Conservation (phyloP, 2,888 invertebrate species). For the Scaptomyza polygonia region DNA sequence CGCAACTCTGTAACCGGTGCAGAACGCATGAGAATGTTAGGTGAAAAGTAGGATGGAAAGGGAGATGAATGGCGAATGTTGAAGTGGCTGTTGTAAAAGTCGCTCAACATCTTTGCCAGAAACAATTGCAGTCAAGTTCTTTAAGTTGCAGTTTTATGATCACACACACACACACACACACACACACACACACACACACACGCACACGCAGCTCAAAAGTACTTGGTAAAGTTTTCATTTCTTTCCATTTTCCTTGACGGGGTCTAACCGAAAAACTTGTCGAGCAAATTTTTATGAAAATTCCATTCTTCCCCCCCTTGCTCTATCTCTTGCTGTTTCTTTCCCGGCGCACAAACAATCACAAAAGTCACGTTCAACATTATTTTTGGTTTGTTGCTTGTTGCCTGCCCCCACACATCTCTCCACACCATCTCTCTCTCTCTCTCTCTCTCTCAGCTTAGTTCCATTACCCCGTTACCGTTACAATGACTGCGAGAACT, state of each 20-base stretch:
- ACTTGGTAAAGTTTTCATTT: constrained; percentile 70
- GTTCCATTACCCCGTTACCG: constrained; percentile 55
- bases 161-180: constrained; percentile 42
- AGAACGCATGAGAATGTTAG: constrained; percentile 44
- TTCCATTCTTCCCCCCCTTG: constrained; percentile 53
- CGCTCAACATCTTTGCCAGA: constrained; percentile 74
- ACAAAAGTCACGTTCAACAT: constrained; percentile 81
- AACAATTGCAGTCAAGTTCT: constrained; percentile 80
- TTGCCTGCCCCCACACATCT: constrained; percentile 35
- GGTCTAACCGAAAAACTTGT: constrained; percentile 61
- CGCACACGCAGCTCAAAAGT: constrained; percentile 31
- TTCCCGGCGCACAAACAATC: constrained; percentile 65
- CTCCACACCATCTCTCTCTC: background rate
- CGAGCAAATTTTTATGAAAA: constrained; percentile 78
- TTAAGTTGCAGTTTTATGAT: constrained; percentile 79
- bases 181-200: constrained; percentile 28
- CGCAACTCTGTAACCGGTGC: constrained; percentile 50
- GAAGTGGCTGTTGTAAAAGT: constrained; percentile 70
- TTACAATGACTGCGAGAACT: constrained; percentile 68
- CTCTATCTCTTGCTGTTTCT: background rate
- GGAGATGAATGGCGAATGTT: background rate
- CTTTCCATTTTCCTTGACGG: constrained; percentile 60
- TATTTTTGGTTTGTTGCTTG: constrained; percentile 79
- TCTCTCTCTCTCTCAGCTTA: constrained; percentile 11
- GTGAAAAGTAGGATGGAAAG: background rate